A percentile compares a stretch with the other conserved stretches of the same genome.
phyloP scores from a whole-genome alignment of 2,113 vertebrate genomes.

The Orientallactaga bullata region DNA sequence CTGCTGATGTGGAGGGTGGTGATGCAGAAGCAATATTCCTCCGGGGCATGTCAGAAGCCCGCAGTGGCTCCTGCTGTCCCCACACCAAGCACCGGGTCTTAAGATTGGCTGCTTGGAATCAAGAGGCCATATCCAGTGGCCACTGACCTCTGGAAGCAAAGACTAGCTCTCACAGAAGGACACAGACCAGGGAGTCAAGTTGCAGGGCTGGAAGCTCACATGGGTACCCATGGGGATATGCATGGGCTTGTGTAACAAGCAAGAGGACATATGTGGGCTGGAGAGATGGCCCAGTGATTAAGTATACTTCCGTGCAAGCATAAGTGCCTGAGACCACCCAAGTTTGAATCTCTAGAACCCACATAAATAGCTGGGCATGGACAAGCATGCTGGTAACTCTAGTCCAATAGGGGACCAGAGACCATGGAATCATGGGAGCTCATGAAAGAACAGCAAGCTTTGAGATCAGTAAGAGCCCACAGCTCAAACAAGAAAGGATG shows the following conservation, averaged over 20 bases:
- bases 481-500: no score
- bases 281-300: no score
- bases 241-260: fast-evolving
- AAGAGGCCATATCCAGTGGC: neutral
- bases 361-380: no score
- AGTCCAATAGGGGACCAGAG: no score
- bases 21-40: fast-evolving
- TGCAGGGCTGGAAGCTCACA: neutral
- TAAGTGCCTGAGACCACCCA: no score
- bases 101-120: neutral
- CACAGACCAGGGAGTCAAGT: neutral
- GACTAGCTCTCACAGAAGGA: neutral
- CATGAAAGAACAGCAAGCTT: no score
- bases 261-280: neutral
- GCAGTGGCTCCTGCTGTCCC: fast-evolving
- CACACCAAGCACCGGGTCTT: neutral
- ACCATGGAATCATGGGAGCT: no score
- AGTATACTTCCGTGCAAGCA: no score
- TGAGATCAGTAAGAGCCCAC: no score
- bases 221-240: fast-evolving
- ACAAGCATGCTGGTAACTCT: no score
- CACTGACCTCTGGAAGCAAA: neutral
- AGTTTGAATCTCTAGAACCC: no score
- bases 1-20: fast-evolving
- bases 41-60: neutral